Evolutionary conservation across 2,888 invertebrate species (phyloP).

Genomic region (Mesochorus sp.): DNA sequence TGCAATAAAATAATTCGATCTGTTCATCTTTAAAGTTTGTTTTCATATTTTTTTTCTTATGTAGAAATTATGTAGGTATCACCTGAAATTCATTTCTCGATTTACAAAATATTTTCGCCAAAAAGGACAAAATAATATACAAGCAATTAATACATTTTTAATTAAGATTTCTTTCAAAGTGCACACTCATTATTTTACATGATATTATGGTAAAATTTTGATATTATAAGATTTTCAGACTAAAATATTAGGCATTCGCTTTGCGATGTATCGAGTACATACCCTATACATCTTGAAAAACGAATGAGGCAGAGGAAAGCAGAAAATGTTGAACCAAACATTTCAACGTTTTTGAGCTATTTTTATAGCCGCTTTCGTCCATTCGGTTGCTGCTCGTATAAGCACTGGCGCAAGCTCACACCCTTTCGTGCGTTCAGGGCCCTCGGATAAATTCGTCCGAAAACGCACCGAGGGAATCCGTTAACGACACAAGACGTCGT

Average conservation of each 20-base stretch:
- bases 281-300: neutral
- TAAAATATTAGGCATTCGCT: neutral
- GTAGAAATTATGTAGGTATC: no score
- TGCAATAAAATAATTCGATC: no score
- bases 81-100: no score
- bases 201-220: neutral
- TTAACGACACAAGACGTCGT: constrained; percentile 31
- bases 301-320: neutral
- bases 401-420: no score
- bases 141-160: no score
- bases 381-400: neutral
- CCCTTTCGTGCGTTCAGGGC: constrained; percentile 26
- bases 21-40: no score
- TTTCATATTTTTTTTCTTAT: no score
- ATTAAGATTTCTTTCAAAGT: no score
- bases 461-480: constrained; percentile 26
- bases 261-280: neutral
- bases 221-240: neutral
- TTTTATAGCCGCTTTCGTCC: constrained; percentile 28
- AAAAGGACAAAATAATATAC: no score
- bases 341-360: constrained; percentile 45
- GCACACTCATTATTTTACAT: no score
- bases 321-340: constrained; percentile 22
- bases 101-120: no score
- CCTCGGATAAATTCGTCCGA: constrained; percentile 43